Conservation (phyloP, 2,797 vertebrate species). For the Synaphobranchus kaupii region DNA sequence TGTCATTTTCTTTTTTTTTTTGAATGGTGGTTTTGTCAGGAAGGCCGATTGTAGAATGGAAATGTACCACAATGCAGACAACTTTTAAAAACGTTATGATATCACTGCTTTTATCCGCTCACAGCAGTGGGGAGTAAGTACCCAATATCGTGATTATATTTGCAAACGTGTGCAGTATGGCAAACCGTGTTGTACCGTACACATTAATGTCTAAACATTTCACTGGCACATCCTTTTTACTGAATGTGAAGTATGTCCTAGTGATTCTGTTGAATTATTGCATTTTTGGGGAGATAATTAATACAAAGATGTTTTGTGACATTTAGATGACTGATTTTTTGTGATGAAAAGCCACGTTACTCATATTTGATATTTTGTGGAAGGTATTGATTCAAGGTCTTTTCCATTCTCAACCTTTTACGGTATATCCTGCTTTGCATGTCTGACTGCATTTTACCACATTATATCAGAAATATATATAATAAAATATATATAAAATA, state of each 20-base stretch:
- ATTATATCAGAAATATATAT: too few species aligned
- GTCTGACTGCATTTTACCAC: background rate
- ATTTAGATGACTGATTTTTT: background rate
- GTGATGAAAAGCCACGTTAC: background rate
- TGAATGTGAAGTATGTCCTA: background rate
- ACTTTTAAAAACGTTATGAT: constrained; percentile 16
- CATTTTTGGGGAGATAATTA: background rate
- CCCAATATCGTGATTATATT: background rate
- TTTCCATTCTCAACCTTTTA: background rate
- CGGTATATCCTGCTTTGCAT: background rate
- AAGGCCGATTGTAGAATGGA: constrained; percentile 61
- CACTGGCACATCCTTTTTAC: background rate
- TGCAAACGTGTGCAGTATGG: background rate
- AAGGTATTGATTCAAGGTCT: background rate
- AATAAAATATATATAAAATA: too few species aligned
- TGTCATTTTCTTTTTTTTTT: constrained; percentile 49
- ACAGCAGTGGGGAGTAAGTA: background rate
- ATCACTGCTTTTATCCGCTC: background rate
- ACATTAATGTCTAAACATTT: background rate
- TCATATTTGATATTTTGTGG: background rate
- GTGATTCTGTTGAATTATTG: background rate
- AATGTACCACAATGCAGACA: constrained; percentile 56
- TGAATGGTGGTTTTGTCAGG: constrained; percentile 50
- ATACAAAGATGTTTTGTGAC: background rate
- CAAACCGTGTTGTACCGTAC: background rate